These are phyloP conservation scores for Cheirogaleus major DNA, from an alignment of 2,797 vertebrate species.

Conservation along the genomic window DNA sequence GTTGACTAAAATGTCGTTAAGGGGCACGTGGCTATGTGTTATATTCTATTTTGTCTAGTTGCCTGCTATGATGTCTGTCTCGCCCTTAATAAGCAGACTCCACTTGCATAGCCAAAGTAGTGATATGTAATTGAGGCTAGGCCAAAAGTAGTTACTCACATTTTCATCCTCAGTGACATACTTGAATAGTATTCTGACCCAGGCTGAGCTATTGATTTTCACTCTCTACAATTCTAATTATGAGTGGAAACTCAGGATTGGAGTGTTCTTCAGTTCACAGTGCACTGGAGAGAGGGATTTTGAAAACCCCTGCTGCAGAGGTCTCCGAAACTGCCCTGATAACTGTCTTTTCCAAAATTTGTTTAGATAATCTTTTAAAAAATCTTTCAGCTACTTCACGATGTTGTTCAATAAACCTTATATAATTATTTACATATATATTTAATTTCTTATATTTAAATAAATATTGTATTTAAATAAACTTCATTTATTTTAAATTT, in stretches of 20 bases:
- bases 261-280: not conserved
- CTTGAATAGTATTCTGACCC: not conserved
- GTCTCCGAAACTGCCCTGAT: not conserved
- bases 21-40: not conserved
- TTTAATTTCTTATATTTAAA: not conserved
- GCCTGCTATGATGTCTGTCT: not conserved
- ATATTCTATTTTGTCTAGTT: too few relatives aligned
- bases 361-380: not conserved
- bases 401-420: not conserved
- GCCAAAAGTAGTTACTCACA: too few relatives aligned
- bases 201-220: not conserved
- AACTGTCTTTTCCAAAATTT: not conserved
- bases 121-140: not conserved
- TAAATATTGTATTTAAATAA: not conserved
- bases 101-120: not conserved
- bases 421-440: not conserved
- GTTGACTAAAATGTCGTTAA: not conserved
- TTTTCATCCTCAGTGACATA: not conserved
- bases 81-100: not conserved
- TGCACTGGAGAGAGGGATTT: not conserved
- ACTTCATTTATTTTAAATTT: not conserved
- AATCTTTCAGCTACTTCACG: not conserved
- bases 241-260: too few relatives aligned
- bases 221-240: not conserved
- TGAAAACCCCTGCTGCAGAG: not conserved